phyloP scores from a whole-genome alignment of 2,888 invertebrate species.

The Sesamia inferens region DNA sequence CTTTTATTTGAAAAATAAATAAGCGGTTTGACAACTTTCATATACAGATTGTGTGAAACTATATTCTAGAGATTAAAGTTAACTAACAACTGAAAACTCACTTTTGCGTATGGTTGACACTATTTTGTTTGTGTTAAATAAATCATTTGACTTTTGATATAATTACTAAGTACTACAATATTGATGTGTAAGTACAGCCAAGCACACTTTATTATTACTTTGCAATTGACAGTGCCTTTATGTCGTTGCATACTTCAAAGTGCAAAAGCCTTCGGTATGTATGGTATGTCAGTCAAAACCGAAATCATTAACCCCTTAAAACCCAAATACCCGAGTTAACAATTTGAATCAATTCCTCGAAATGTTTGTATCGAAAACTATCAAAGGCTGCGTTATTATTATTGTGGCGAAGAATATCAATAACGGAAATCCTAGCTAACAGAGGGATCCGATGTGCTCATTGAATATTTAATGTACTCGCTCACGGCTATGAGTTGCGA shows the following conservation, averaged over 20 bases:
- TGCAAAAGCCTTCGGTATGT: not conserved
- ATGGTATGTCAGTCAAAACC: not conserved
- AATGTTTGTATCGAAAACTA: conserved; percentile 9
- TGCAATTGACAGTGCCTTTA: not conserved
- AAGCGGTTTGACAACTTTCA: not conserved
- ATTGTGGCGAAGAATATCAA: conserved; percentile 37
- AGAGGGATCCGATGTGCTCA: conserved; percentile 34
- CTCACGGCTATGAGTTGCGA: conserved; percentile 19
- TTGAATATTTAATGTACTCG: conserved; percentile 53
- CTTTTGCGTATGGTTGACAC: too few relatives aligned
- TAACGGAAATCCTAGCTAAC: conserved; percentile 50
- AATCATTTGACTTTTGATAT: not conserved
- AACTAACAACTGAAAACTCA: too few relatives aligned
- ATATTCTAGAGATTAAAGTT: too few relatives aligned
- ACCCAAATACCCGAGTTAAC: not conserved
- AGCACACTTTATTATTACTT: too few relatives aligned
- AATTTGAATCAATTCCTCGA: conserved; percentile 23
- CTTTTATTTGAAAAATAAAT: not conserved
- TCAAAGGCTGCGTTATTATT: conserved; percentile 22
- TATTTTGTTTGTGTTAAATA: too few relatives aligned
- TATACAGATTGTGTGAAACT: too few relatives aligned
- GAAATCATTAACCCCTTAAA: not conserved
- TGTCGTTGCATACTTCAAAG: too few relatives aligned
- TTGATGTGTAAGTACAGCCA: not conserved
- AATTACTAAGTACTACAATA: not conserved